Conservation (phyloP, 2,888 invertebrate genomes). For the Archips xylosteana region DNA sequence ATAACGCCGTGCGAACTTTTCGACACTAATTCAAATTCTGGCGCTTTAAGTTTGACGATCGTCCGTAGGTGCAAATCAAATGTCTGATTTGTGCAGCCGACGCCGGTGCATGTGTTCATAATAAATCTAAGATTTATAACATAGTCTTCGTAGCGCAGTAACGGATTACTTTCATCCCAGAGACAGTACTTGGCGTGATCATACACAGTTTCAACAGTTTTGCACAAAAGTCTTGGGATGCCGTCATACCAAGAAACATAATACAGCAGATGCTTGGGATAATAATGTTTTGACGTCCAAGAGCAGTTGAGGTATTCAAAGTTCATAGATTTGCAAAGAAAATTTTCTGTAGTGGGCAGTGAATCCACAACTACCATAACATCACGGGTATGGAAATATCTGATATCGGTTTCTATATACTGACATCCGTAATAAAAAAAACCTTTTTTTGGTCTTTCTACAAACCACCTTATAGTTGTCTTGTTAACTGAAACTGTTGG, state of each 20-base stretch:
- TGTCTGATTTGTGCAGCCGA: not conserved
- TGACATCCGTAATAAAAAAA: too few relatives aligned
- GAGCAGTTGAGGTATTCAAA: not conserved
- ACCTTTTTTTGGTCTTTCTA: not conserved
- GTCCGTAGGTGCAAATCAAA: not conserved
- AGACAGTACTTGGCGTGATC: not conserved
- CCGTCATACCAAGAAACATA: not conserved
- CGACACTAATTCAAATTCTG: not conserved
- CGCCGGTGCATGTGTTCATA: not conserved
- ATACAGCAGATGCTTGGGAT: not conserved
- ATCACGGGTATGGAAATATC: not conserved
- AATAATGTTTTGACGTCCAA: not conserved
- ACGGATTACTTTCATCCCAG: not conserved
- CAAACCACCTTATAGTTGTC: not conserved
- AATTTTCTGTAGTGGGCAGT: not conserved
- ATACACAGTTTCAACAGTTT: not conserved
- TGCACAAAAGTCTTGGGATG: not conserved
- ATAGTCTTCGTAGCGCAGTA: not conserved
- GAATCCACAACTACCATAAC: not conserved
- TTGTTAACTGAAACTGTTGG: not conserved
- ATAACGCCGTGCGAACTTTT: too few relatives aligned
- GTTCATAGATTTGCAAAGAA: not conserved
- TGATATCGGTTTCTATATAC: too few relatives aligned
- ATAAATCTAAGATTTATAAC: not conserved
- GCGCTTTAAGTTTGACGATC: not conserved